phyloP scores from a whole-genome alignment of 2,113 vertebrate species.

The Cheilinus undulatus region DNA sequence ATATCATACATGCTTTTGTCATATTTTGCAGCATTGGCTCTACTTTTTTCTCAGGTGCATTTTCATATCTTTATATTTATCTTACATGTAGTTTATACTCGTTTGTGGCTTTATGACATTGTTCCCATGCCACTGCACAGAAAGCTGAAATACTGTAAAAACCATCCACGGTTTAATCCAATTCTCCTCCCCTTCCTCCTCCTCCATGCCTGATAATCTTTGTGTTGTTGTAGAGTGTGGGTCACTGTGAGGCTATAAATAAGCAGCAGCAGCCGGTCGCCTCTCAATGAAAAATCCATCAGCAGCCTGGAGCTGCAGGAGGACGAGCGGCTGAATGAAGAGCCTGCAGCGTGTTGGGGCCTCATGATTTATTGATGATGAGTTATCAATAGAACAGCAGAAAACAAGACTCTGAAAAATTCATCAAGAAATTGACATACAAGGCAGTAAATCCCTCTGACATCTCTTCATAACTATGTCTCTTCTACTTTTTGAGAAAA shows the following conservation, averaged over 20 bases:
- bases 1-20: no score
- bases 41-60: no score
- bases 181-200: background rate
- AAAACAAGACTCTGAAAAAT: background rate
- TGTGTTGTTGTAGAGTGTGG: conserved; percentile 13
- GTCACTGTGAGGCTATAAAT: conserved; percentile 40
- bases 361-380: conserved; percentile 18
- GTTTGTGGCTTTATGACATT: no score
- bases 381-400: background rate
- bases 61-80: no score
- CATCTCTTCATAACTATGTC: no score
- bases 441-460: background rate
- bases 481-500: no score
- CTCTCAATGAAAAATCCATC: conserved; percentile 58
- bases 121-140: background rate
- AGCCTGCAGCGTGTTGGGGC: background rate
- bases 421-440: background rate
- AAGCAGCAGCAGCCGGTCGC: conserved; percentile 7
- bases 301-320: conserved; percentile 14
- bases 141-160: background rate
- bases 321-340: background rate
- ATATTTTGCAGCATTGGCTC: no score
- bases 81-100: no score
- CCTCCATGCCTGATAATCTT: background rate
- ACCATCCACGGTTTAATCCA: background rate